These are phyloP conservation scores for Trigoniulus corallinus DNA, from an alignment of 1,140 invertebrate genomes.

Conservation along the genomic window DNA sequence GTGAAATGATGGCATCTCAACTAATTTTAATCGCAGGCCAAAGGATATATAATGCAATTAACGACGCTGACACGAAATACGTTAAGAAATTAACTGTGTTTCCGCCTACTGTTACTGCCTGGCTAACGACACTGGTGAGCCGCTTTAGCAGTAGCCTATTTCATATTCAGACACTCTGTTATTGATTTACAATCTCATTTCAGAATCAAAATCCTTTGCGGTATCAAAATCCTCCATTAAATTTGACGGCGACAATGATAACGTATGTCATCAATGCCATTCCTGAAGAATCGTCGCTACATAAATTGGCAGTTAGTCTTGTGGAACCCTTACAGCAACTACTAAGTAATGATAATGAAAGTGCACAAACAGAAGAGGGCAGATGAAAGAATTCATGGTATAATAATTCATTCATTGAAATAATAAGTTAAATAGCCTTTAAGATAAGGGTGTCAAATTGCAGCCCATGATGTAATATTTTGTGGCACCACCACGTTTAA, in stretches of 20 bases:
- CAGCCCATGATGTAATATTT: too few relatives aligned
- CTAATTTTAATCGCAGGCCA: conserved; percentile 52
- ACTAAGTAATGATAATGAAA: too few relatives aligned
- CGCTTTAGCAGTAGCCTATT: too few relatives aligned
- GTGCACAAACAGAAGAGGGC: too few relatives aligned
- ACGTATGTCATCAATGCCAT: conserved; percentile 19
- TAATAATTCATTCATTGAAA: too few relatives aligned
- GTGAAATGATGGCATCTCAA: conserved; percentile 40
- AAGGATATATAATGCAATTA: conserved; percentile 27
- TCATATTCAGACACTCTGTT: too few relatives aligned
- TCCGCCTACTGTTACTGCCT: conserved; percentile 11
- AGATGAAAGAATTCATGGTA: too few relatives aligned
- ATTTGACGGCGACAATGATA: conserved; percentile 17
- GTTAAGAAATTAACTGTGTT: conserved; percentile 9
- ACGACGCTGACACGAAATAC: not conserved
- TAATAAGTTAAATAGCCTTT: too few relatives aligned
- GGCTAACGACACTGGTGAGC: conserved; percentile 12
- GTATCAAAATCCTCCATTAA: conserved; percentile 14
- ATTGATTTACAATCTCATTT: conserved; percentile 3
- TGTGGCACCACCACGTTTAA: too few relatives aligned
- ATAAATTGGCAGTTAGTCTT: conserved; percentile 18
- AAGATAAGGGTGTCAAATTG: too few relatives aligned
- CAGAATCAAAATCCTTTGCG: conserved; percentile 18
- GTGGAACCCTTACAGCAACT: conserved; percentile 18
- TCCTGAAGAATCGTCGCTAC: conserved; percentile 19